A percentile compares a stretch with the other conserved stretches of the same genome.
phyloP scores from a whole-genome alignment of 2,888 invertebrate genomes.

The Muscina levida region DNA sequence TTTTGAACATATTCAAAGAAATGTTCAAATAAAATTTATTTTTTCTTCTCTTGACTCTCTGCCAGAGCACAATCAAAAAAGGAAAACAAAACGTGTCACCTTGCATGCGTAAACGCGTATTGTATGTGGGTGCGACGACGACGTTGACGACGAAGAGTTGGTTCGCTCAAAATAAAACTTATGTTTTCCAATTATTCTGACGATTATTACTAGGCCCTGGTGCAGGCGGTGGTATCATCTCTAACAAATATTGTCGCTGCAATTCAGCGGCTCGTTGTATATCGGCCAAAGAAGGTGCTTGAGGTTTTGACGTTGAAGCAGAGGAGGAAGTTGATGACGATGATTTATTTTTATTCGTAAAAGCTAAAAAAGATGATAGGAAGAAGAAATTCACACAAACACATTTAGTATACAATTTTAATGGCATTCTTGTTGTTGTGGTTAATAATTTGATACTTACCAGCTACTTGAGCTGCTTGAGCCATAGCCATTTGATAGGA shows the following conservation, averaged over 20 bases:
- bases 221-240: conserved; percentile 91
- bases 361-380: conserved; percentile 48
- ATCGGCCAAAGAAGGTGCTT: conserved; percentile 83
- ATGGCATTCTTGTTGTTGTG: too few relatives aligned
- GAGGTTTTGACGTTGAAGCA: conserved; percentile 75
- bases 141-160: background rate
- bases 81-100: conserved; percentile 16
- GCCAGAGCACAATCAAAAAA: background rate
- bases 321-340: conserved; percentile 70
- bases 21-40: background rate
- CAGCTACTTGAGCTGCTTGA: conserved; percentile 83
- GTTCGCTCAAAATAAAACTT: conserved; percentile 63
- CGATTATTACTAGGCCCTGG: conserved; percentile 79
- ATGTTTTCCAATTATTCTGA: conserved; percentile 80
- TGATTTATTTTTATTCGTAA: conserved; percentile 75
- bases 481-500: conserved; percentile 94
- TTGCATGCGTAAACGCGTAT: conserved; percentile 7
- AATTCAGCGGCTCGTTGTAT: conserved; percentile 92
- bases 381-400: background rate
- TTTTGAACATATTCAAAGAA: too few relatives aligned
- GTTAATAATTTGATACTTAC: conserved; percentile 70
- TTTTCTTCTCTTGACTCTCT: too few relatives aligned
- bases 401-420: background rate
- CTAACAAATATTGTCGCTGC: conserved; percentile 96
- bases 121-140: conserved; percentile 24